Percentiles rank a stretch among this genome's conserved stretches.
phyloP scores from a whole-genome alignment of 2,888 invertebrate species.

The Drosophila sordidula region DNA sequence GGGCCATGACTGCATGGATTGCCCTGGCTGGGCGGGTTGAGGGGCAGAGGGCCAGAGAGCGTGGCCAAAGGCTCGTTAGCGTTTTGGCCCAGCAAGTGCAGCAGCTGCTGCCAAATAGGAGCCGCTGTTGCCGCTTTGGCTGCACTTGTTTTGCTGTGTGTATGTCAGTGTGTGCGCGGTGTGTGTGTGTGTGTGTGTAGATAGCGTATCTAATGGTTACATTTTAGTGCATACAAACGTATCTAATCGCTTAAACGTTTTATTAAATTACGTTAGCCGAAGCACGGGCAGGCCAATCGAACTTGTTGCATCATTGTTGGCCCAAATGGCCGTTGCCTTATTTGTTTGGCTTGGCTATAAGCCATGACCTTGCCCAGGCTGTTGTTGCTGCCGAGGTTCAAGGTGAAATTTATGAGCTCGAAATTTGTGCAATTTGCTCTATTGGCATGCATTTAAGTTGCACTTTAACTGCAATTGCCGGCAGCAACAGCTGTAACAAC shows the following conservation, averaged over 20 bases:
- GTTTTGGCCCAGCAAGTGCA: conserved; percentile 77
- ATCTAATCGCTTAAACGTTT: conserved; percentile 83
- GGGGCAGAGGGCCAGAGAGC: conserved; percentile 38
- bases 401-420: conserved; percentile 57
- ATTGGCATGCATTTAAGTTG: conserved; percentile 31
- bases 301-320: conserved; percentile 78
- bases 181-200: conserved; percentile 47
- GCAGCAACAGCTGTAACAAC: conserved; percentile 35
- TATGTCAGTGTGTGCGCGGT: conserved; percentile 38
- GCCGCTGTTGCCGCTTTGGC: conserved; percentile 53
- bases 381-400: conserved; percentile 55
- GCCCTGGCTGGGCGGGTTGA: too few relatives aligned
- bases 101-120: conserved; percentile 56
- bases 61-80: conserved; percentile 80
- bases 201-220: conserved; percentile 81
- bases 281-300: conserved; percentile 49
- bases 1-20: conserved; percentile 17
- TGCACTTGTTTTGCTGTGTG: conserved; percentile 64
- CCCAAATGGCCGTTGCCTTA: conserved; percentile 59
- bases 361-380: conserved; percentile 67
- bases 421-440: conserved; percentile 31
- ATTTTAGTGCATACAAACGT: conserved; percentile 80
- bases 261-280: conserved; percentile 82
- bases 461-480: conserved; percentile 38
- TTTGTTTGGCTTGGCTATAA: conserved; percentile 46